Base-by-base conservation (phyloP, 2,888 invertebrate species). In the Terebella lapidaria region DNA sequence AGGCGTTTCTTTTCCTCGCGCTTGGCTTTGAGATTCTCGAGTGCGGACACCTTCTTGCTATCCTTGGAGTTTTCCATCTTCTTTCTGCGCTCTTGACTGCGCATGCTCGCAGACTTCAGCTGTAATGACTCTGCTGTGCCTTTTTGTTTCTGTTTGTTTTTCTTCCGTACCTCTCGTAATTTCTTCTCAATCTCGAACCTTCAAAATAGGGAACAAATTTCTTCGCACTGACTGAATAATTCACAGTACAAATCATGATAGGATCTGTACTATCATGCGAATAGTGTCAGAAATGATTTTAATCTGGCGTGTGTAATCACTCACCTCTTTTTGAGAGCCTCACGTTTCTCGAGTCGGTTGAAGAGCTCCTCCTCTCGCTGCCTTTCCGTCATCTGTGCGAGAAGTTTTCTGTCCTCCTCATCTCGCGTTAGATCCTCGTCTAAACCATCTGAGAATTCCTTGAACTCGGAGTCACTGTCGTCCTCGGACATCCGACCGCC, bases 381-480 rank as follows among this genome's bases (percentile, higher is more conserved):
- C 74, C 94, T 94, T 78, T 97, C 97, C 0, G 95, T 95, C 86
- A 97, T 89, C 64, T 89, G 88, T 15, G 92, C 93, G 51, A 97
- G 83, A 0, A 91, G 84, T 1, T 91, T 89, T 72, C 92, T 87
- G 83, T 97, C 97, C 69, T 93, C 95, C 62, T 92, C 94, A 80
- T 96, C 95, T 0, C 95, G 95, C 89, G 96, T 95, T 28, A 96
- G 85, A 77, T 96, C 91, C 66, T 96, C 95, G 78, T 95, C 96
- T 72, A 91, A 94, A 65, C 96, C 96, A 83, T 97, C 96, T 77
- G 94, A 89, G 76, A 95, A 96, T 80, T 94, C 94, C 68, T 89
- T 90, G 4, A 64, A 58, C 51, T 75, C 71, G 54, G 64, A 59
- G 61, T 67, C 71, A 15, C 64, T 66, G 10, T 59, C 65, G 15